A percentile compares a stretch with the other conserved stretches of the same genome.
Conservation (phyloP, 2,797 vertebrate genomes). For the Eulemur rubriventer region DNA sequence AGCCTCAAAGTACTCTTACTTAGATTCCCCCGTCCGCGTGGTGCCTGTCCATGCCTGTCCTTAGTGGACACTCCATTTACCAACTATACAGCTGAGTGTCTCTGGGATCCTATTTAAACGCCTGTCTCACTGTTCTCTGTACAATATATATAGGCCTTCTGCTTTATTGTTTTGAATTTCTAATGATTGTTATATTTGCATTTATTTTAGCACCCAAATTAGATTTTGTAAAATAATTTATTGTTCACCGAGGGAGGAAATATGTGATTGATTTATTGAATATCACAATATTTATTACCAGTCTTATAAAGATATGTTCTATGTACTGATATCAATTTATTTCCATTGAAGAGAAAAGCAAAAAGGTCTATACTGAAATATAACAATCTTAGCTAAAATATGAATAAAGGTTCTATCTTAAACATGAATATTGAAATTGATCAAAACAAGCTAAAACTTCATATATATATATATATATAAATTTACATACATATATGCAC, state of each 20-base stretch:
- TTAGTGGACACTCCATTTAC: neutral
- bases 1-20: fast-evolving
- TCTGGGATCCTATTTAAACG: neutral
- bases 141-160: neutral
- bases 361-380: neutral
- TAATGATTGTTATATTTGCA: neutral
- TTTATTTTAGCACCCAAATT: neutral
- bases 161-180: neutral
- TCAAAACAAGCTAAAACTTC: neutral
- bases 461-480: too few relatives aligned
- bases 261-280: neutral
- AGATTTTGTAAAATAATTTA: neutral
- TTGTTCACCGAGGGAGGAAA: neutral
- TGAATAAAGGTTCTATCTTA: neutral
- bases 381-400: neutral
- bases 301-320: neutral
- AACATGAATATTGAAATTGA: neutral
- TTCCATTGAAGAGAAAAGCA: neutral
- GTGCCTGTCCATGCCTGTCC: fast-evolving
- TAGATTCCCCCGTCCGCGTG: fast-evolving
- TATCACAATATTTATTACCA: conserved; percentile 13
- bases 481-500: too few relatives aligned
- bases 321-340: neutral
- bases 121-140: neutral
- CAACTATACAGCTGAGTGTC: fast-evolving